Percentiles rank a stretch among this genome's conserved stretches.
Conservation (phyloP, 2,113 vertebrate species). For the Isurus oxyrinchus region DNA sequence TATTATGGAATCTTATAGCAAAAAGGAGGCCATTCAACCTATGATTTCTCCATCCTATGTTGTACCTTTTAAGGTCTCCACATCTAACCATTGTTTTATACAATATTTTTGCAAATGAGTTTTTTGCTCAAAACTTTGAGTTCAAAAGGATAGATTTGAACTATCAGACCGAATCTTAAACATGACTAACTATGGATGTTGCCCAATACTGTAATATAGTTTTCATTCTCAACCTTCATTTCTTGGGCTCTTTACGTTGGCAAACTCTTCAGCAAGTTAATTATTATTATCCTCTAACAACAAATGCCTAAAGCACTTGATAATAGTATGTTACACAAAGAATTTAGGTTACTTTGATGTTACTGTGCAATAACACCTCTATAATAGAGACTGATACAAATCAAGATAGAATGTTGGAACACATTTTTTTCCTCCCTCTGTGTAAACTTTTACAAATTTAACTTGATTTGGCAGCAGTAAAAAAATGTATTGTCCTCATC, state of each 20-base stretch:
- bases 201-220: not conserved
- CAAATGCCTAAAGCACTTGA: slow-evolving; percentile 3
- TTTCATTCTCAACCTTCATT: not conserved
- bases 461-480: not conserved
- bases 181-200: not conserved
- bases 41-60: not conserved
- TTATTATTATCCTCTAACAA: not conserved
- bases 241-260: not conserved
- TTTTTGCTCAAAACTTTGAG: not conserved
- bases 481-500: not conserved
- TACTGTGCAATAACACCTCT: not conserved
- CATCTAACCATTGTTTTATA: not conserved
- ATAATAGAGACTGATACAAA: not conserved
- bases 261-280: not conserved
- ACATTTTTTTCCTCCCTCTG: not conserved
- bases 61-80: not conserved
- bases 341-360: not conserved
- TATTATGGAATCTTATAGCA: not conserved
- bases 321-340: not conserved
- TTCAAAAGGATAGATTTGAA: not conserved
- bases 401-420: not conserved
- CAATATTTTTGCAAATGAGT: not conserved
- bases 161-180: not conserved
- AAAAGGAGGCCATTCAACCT: not conserved
- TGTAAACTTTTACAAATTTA: not conserved